Evolutionary conservation across 2,113 vertebrate genomes (phyloP), one percentile per base, ranked within the genome.

Genomic region (Prolemur simus): DNA sequence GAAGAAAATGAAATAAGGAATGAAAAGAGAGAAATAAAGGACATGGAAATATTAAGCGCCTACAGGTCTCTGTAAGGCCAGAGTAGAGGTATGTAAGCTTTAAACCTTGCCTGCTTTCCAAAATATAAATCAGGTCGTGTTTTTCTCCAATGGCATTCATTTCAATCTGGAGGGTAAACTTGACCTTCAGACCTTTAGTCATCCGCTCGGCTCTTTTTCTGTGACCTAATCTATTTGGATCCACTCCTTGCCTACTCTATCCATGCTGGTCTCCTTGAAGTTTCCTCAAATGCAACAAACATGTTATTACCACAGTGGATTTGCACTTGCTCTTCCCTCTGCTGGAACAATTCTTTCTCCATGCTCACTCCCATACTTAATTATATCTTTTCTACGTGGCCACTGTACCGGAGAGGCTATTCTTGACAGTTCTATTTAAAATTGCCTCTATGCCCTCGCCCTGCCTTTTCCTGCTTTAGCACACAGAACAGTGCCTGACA

Each of bases 181-280:
- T 66, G 45, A 42, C 0, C 9, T n/a, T 11, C 14, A 49, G 25
- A 74, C 15, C 54, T 83, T 54, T 94, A n/a, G 15, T 15, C 42
- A 76, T 27, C 21, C n/a, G 21, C 0, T 5, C 1, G 52, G 12
- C 20, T 6, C 2, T 37, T 63, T 34, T 5, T 23, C 74, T 56
- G 17, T 37, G 10, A 37, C 29, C 0, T 2, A 15, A 9, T 29
- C 52, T 82, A 21, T 76, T 87, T 42, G 11, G 27, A 2, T 60
- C 8, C 2, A 23, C 11, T 69, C 39, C 42, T 21, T 52, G 66
- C 21, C 39, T 52, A 49, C 21, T 74, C 29, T 23, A 45, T 54
- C 29, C 5, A 27, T 6, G 11, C 11, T 37, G 60, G 32, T 37
- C 23, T 47, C 14, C 1, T 29, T 54, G 15, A 56, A 66, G 1